Evolutionary conservation across 2,113 vertebrate genomes (phyloP), one percentile per base, ranked within the genome.

Genomic region (Catagonus wagneri): DNA sequence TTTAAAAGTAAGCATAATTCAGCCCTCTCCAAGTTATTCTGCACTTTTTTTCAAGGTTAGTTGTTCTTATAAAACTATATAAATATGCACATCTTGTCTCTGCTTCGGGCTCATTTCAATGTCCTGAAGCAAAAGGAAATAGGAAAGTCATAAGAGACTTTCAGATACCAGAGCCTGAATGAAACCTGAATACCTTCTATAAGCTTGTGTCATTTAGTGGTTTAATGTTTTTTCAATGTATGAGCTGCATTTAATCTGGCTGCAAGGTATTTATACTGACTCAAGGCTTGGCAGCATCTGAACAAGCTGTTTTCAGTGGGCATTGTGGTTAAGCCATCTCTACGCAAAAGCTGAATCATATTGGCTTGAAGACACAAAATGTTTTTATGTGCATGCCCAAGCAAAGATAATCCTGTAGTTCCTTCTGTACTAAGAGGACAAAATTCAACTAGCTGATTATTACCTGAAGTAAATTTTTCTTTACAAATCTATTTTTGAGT

Each of bases 1-100:
- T 96, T 96, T 66, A 96, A 96, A 97, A 96, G 81, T 94, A 94
- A 98, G 97, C 89, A 94, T 95, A 97, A 96, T 89, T 97, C 78
- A 96, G 27, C 56, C 32, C 27, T 94, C 27, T 94, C 36, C n/a
- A 88, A 84, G 66, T 95, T 96, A 88, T 90, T 91, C 68, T 95
- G 25, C 72, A 95, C 92, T 91, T 92, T 84, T 78, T 97, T 94
- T 80, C 96, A 97, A 97, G 89, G 95, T 97, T 95, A 89, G 87
- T 93, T 97, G 52, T 87, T 96, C 80, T 92, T 94, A 39, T 75
- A 96, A 96, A 94, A 83, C 22, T 60, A 81, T 71, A 94, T 97
- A 96, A 96, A 96, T 97, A 98, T 96, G 81, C 69, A 96, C 94
- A 93, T 95, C 93, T 96, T 85, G 25, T 94, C 75, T 96, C 90